phyloP scores from a whole-genome alignment of 2,888 invertebrate genomes.

The Polyploca ridens region DNA sequence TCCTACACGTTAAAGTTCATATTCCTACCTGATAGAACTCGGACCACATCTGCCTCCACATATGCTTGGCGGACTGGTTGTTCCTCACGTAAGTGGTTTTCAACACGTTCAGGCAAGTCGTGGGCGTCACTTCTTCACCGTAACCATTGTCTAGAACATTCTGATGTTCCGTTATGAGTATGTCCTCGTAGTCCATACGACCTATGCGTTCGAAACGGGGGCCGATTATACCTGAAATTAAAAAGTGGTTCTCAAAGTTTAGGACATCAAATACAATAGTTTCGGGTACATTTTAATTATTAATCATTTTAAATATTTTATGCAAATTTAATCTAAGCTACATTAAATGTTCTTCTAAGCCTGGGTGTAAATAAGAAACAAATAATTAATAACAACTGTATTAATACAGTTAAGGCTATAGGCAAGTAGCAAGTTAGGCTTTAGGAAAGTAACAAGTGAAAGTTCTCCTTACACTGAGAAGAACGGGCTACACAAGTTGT shows the following conservation, averaged over 20 bases:
- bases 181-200: conserved; percentile 86
- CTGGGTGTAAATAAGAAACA: too few species aligned
- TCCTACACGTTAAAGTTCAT: neutral
- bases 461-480: too few species aligned
- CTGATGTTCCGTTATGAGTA: conserved; percentile 81
- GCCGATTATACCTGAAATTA: conserved; percentile 76
- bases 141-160: conserved; percentile 80
- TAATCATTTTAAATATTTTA: too few species aligned
- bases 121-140: conserved; percentile 70
- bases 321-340: too few species aligned
- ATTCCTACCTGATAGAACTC: conserved; percentile 70
- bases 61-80: conserved; percentile 61
- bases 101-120: conserved; percentile 72
- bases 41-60: conserved; percentile 75
- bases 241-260: neutral
- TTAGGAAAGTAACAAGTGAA: too few species aligned
- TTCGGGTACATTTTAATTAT: too few species aligned
- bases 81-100: conserved; percentile 73
- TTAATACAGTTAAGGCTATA: too few species aligned
- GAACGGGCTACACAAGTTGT: too few species aligned
- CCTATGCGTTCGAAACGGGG: conserved; percentile 78
- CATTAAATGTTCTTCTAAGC: too few species aligned
- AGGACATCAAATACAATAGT: too few species aligned
- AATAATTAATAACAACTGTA: too few species aligned
- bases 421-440: too few species aligned